These are phyloP conservation scores for Galago senegalensis DNA, from an alignment of 2,797 vertebrate species.

Conservation along the genomic window DNA sequence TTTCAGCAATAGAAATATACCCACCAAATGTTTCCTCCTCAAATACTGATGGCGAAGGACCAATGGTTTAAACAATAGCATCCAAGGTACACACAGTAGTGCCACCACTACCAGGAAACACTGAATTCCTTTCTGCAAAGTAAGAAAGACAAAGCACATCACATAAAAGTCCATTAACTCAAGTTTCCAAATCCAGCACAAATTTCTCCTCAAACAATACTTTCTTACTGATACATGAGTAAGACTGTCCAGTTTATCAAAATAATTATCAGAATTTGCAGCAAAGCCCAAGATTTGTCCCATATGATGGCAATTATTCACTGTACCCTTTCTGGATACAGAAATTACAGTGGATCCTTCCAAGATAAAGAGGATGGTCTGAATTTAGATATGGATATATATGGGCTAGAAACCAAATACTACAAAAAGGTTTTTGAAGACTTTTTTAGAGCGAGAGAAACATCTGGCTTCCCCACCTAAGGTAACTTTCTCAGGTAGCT, in stretches of 20 bases:
- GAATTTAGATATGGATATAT: neutral
- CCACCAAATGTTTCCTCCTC: conserved; percentile 94
- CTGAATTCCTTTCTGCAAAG: conserved; percentile 93
- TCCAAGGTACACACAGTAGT: conserved; percentile 95
- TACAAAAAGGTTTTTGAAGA: neutral
- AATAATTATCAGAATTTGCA: conserved; percentile 36
- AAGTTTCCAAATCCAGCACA: neutral
- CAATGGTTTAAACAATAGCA: conserved; percentile 97
- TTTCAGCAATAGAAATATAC: conserved; percentile 84
- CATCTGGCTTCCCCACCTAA: neutral
- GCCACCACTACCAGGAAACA: conserved; percentile 95
- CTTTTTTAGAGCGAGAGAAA: neutral
- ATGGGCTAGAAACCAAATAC: neutral
- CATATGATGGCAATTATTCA: neutral
- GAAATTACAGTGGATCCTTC: neutral
- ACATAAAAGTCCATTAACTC: neutral
- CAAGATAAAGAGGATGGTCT: neutral
- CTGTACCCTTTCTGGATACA: neutral
- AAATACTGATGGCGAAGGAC: conserved; percentile 95
- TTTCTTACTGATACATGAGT: neutral
- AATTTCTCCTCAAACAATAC: neutral
- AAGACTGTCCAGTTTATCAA: conserved; percentile 10
- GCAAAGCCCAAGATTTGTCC: neutral
- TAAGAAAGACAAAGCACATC: conserved; percentile 46
- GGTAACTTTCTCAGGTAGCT: neutral